These are phyloP conservation scores for Xestia ashworthii DNA, from an alignment of 2,888 invertebrate genomes.

Conservation along the genomic window DNA sequence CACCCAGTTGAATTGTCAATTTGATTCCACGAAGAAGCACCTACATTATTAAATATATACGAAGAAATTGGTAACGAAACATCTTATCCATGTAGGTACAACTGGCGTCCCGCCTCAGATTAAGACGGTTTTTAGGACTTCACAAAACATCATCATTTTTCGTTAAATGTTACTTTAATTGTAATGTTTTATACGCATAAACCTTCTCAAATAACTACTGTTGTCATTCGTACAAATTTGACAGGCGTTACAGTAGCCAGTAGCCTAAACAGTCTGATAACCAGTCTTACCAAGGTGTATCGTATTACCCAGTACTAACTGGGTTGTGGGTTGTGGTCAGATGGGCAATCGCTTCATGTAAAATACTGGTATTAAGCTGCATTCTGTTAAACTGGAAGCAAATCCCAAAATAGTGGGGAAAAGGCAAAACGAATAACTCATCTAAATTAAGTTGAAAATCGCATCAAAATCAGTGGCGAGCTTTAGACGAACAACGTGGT, in stretches of 20 bases:
- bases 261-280: too few relatives aligned
- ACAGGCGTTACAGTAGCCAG: too few relatives aligned
- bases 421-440: too few relatives aligned
- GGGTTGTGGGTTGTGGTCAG: too few relatives aligned
- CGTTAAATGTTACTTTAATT: not conserved
- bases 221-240: too few relatives aligned
- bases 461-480: not conserved
- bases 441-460: not conserved
- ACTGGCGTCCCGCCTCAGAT: not conserved
- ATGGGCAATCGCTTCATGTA: too few relatives aligned
- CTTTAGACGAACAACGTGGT: not conserved
- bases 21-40: slow-evolving; percentile 75
- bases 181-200: not conserved
- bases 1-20: slow-evolving; percentile 83
- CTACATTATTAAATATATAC: slow-evolving; percentile 68
- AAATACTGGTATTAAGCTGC: too few relatives aligned
- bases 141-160: not conserved
- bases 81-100: not conserved
- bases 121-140: not conserved
- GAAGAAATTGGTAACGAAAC: slow-evolving; percentile 55
- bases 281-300: too few relatives aligned
- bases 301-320: too few relatives aligned
- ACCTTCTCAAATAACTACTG: not conserved
- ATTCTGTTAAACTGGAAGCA: too few relatives aligned
- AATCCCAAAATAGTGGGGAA: too few relatives aligned